phyloP scores from a whole-genome alignment of 2,888 invertebrate genomes.

The Osedax frankpressi region DNA sequence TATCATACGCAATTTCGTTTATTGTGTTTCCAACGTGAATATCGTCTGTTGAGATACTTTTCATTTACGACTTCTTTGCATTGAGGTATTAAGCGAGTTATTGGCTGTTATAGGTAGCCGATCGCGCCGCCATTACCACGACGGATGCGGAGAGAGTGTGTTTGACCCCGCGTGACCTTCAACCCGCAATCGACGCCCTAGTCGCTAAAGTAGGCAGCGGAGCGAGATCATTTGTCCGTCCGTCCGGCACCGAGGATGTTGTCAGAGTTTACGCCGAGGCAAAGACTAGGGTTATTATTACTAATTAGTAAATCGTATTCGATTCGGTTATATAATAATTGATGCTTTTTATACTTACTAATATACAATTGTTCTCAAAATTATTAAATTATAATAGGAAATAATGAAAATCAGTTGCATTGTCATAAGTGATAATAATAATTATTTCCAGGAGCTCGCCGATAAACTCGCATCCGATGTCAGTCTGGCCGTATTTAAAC shows the following conservation, averaged over 20 bases:
- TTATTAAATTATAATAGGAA: no score
- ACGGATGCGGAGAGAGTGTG: slow-evolving; percentile 74
- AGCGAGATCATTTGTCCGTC: slow-evolving; percentile 46
- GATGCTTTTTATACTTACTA: no score
- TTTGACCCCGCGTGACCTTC: slow-evolving; percentile 68
- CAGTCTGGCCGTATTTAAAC: slow-evolving; percentile 59
- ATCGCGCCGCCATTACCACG: slow-evolving; percentile 71
- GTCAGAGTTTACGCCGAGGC: slow-evolving; percentile 93
- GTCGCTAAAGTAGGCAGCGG: slow-evolving; percentile 51
- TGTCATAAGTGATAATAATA: no score
- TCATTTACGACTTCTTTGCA: background rate
- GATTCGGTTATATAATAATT: no score
- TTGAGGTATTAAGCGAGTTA: background rate
- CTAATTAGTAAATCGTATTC: no score
- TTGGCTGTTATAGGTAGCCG: slow-evolving; percentile 49
- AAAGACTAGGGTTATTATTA: slow-evolving; percentile 52
- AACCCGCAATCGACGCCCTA: slow-evolving; percentile 62
- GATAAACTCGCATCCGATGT: slow-evolving; percentile 64
- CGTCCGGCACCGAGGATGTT: slow-evolving; percentile 94
- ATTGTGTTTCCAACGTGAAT: no score
- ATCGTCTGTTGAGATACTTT: background rate
- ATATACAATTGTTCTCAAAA: no score
- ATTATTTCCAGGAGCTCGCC: slow-evolving; percentile 50
- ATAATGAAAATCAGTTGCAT: no score
- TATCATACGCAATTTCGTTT: no score